Percentiles rank a stretch among this genome's conserved stretches.
Evolutionary conservation across 2,113 vertebrate genomes (phyloP).

Genomic region (Antennarius striatus): DNA sequence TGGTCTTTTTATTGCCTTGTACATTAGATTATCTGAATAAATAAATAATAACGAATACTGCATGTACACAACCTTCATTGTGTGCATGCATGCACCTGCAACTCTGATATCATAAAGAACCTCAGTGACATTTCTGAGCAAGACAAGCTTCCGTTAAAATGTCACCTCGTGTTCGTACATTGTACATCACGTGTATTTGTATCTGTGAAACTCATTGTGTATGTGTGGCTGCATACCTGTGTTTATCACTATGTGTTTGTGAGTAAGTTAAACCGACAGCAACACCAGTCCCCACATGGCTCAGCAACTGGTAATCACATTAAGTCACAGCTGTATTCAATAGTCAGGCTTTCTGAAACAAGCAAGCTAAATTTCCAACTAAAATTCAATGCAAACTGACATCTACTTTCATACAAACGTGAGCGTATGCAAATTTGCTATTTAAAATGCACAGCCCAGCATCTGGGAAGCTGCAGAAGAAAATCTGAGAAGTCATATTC

Average conservation of each 20-base stretch:
- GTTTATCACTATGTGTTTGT: slow-evolving; percentile 35
- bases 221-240: slow-evolving; percentile 3
- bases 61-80: too few species aligned
- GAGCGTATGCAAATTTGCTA: slow-evolving; percentile 43
- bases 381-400: slow-evolving; percentile 34
- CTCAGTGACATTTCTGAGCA: slow-evolving; percentile 9
- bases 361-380: slow-evolving; percentile 44
- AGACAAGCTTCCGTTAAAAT: slow-evolving; percentile 27
- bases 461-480: slow-evolving; percentile 19
- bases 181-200: background rate
- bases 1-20: background rate
- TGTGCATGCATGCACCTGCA: background rate
- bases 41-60: too few species aligned
- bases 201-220: background rate
- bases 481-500: slow-evolving; percentile 23
- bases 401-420: slow-evolving; percentile 44
- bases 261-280: slow-evolving; percentile 61
- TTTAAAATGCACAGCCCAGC: slow-evolving; percentile 48
- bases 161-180: slow-evolving; percentile 23
- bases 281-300: slow-evolving; percentile 41
- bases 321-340: slow-evolving; percentile 49
- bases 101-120: slow-evolving; percentile 8
- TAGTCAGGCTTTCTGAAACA: slow-evolving; percentile 36
- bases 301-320: slow-evolving; percentile 62
- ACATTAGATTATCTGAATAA: too few species aligned